These are phyloP conservation scores for Rhyacophila evoluta DNA, from an alignment of 2,888 invertebrate species.

Conservation along the genomic window DNA sequence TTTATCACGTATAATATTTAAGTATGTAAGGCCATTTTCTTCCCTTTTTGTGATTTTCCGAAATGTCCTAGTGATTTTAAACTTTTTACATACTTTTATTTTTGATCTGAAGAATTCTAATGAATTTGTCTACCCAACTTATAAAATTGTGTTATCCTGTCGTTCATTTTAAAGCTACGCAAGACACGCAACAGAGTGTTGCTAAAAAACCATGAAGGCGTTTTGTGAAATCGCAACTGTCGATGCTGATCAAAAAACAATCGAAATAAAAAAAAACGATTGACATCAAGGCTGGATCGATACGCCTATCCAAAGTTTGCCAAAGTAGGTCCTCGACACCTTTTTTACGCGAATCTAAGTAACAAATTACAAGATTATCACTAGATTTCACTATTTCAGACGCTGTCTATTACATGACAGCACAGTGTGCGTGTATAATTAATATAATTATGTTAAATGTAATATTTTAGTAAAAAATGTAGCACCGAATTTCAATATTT, in stretches of 20 bases:
- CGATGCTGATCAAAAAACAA: not conserved
- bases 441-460: too few species aligned
- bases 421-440: too few species aligned
- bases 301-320: not conserved
- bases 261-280: not conserved
- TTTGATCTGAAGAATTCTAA: too few species aligned
- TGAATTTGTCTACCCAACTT: not conserved
- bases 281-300: not conserved
- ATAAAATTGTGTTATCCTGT: not conserved
- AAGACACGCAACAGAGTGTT: not conserved
- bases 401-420: not conserved
- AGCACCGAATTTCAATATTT: too few species aligned
- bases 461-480: too few species aligned
- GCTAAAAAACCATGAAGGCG: not conserved
- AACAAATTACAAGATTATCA: not conserved
- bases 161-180: not conserved
- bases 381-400: not conserved
- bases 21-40: too few species aligned
- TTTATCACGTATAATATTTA: too few species aligned
- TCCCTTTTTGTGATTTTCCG: too few species aligned
- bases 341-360: not conserved
- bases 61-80: too few species aligned
- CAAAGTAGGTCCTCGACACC: not conserved
- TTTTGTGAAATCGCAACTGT: not conserved
- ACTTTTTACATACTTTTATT: too few species aligned